Evolutionary conservation across 2,113 vertebrate species (phyloP), one percentile per base, ranked within the genome.

Genomic region (Pteropus alecto): DNA sequence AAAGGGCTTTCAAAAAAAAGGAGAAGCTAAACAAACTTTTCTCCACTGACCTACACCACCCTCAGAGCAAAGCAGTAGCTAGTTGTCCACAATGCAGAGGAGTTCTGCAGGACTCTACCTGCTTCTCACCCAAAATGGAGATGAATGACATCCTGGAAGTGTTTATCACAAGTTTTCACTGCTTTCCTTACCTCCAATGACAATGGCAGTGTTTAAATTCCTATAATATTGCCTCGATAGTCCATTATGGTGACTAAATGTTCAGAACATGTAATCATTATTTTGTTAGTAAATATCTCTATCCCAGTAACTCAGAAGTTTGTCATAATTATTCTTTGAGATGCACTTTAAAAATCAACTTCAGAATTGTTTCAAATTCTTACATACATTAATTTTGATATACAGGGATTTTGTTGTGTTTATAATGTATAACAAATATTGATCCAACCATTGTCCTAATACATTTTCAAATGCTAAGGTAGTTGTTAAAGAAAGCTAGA

Each of bases 281-380:
- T 15, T 93, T 54, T 56, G 10, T 51, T 22, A 70, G 19, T 54
- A 79, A 95, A 84, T 30, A 91, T 61, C 33, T 78, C 38, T 30
- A 84, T 11, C 35, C 18, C 74, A 65, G 43, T 43, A 90, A 89
- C 30, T 76, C 68, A 89, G 14, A 86, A 90, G 6, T 71, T 63
- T 78, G 6, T 30, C 58, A 78, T 60, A 60, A 88, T 54, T 81
- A 76, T 54, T 87, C 43, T 82, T 38, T 82, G 19, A 46, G 24
- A 63, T 70, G 4, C 10, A 74, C 7, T 70, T 93, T 87, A 56
- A 89, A 90, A 67, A 54, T 60, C 24, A 46, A 63, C 13, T 89
- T 95, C 13, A 65, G 18, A 33, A 73, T 83, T 83, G 8, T 60
- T 90, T 98, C 92, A 96, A 41, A 48, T 83, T 89, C 91, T 51